A percentile compares a stretch with the other conserved stretches of the same genome.
These are phyloP conservation scores for Argyra leucocephala DNA, from an alignment of 2,888 invertebrate species.

Conservation along the genomic window DNA sequence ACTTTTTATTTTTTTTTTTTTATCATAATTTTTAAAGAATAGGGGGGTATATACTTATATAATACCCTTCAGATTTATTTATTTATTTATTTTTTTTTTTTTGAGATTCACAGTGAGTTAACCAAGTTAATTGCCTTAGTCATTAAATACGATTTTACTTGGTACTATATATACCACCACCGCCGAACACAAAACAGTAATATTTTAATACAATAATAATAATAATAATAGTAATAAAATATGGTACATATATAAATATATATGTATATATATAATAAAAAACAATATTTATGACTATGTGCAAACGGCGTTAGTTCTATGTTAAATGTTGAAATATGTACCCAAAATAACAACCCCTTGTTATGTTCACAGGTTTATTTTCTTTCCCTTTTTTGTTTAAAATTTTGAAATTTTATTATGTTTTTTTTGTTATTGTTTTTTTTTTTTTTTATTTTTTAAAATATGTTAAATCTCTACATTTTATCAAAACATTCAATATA, in stretches of 20 bases:
- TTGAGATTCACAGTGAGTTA: neutral
- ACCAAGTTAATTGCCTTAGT: slow-evolving; percentile 6
- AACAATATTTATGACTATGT: neutral
- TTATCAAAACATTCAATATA: neutral
- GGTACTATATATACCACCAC: no score
- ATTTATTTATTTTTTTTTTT: no score
- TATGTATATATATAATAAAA: no score
- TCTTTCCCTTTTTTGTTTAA: neutral
- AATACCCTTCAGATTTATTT: neutral
- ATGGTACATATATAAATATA: no score
- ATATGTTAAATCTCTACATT: slow-evolving; percentile 6
- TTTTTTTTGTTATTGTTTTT: neutral
- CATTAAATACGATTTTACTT: neutral
- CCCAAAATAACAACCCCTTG: neutral
- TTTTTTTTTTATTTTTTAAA: slow-evolving; percentile 2
- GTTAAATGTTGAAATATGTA: neutral
- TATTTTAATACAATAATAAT: neutral
- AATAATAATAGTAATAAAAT: neutral
- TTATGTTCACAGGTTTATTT: slow-evolving; percentile 1
- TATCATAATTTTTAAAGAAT: no score
- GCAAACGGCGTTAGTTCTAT: neutral
- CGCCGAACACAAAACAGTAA: no score
- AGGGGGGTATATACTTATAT: neutral
- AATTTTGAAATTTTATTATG: neutral
- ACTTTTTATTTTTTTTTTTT: no score